These are phyloP conservation scores for Actinia equina DNA, from an alignment of 64 coral and sea anemone species.

Conservation along the genomic window DNA sequence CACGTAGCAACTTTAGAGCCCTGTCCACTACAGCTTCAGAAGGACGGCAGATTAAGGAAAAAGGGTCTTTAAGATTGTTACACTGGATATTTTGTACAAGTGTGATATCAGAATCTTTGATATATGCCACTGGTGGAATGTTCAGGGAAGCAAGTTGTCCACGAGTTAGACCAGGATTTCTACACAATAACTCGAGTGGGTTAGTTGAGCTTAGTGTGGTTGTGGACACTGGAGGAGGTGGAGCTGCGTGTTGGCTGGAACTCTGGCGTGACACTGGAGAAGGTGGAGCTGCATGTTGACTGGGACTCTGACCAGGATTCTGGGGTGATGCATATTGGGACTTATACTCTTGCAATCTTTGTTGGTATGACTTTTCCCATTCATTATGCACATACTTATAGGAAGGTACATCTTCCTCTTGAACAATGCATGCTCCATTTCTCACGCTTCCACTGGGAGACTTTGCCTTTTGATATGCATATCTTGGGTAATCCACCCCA, in stretches of 20 bases:
- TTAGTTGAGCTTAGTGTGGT: not conserved
- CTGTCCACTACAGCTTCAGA: constrained; percentile 20
- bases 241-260: too few relatives aligned
- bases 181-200: not conserved
- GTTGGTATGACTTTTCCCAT: not conserved
- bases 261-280: too few relatives aligned
- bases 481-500: not conserved
- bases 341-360: not conserved
- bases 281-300: too few relatives aligned
- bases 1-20: not conserved
- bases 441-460: not conserved
- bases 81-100: not conserved
- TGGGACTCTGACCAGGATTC: too few relatives aligned
- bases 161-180: constrained; percentile 15
- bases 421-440: not conserved
- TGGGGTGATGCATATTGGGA: not conserved
- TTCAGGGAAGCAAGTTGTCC: not conserved
- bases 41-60: not conserved
- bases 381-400: not conserved
- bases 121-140: not conserved
- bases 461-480: not conserved
- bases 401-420: not conserved
- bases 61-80: constrained; percentile 1
- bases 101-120: not conserved
- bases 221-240: too few relatives aligned